These are phyloP conservation scores for Branchipolynoe longqiensis DNA, from an alignment of 2,888 invertebrate species.

Conservation along the genomic window DNA sequence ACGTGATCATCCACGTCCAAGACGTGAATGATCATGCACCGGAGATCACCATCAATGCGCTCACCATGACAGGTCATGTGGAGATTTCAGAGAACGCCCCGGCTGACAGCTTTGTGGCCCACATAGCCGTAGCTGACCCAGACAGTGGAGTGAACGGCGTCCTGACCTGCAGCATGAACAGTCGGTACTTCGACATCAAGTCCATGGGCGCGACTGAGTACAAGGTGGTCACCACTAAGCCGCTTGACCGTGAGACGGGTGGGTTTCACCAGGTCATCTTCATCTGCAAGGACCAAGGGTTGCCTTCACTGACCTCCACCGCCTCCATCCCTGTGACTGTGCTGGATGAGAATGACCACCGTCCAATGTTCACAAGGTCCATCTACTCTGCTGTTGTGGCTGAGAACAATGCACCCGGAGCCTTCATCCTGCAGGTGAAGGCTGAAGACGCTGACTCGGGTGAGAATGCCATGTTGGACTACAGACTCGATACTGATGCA, in stretches of 20 bases:
- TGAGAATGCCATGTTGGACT: constrained; percentile 70
- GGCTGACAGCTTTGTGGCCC: constrained; percentile 62
- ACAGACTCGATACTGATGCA: constrained; percentile 62
- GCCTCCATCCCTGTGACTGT: constrained; percentile 52
- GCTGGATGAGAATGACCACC: constrained; percentile 59
- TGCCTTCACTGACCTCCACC: constrained; percentile 9
- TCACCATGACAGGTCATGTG: constrained; percentile 56
- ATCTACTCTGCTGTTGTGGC: constrained; percentile 20
- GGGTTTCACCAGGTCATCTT: constrained; percentile 45
- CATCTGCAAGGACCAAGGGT: constrained; percentile 47
- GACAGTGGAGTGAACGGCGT: constrained; percentile 58
- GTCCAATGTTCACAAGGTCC: constrained; percentile 15
- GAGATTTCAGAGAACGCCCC: constrained; percentile 61
- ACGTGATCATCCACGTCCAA: constrained; percentile 59
- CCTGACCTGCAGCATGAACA: constrained; percentile 82
- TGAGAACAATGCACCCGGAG: constrained; percentile 37
- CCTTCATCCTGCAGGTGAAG: constrained; percentile 19
- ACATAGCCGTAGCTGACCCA: constrained; percentile 62
- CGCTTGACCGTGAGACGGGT: constrained; percentile 53
- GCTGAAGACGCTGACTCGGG: constrained; percentile 69
- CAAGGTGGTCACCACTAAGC: constrained; percentile 83
- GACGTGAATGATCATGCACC: constrained; percentile 66
- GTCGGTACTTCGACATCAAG: constrained; percentile 12
- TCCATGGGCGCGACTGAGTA: constrained; percentile 38
- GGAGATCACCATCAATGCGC: constrained; percentile 61